Evolutionary conservation across 2,797 vertebrate genomes (phyloP).

Genomic region (Sternarchorhynchus goeldii): DNA sequence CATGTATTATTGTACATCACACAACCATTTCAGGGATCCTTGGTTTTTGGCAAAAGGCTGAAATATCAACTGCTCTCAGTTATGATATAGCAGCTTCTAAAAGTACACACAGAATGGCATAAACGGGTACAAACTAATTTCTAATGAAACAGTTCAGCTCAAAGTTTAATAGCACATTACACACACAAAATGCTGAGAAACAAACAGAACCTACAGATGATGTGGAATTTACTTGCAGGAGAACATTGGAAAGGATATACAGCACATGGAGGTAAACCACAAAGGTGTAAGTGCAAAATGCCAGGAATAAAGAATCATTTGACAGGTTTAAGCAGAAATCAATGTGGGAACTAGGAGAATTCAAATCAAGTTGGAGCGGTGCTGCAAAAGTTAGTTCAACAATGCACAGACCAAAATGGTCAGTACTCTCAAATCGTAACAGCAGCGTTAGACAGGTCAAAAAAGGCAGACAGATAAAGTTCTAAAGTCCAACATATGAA

Average conservation of each 20-base stretch:
- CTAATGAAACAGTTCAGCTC: background rate
- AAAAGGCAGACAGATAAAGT: background rate
- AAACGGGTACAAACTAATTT: background rate
- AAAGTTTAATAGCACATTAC: background rate
- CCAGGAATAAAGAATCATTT: too few relatives aligned
- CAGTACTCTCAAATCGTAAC: background rate
- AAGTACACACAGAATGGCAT: background rate
- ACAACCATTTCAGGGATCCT: background rate
- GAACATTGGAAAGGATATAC: background rate
- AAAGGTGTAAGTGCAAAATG: background rate
- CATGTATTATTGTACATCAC: background rate
- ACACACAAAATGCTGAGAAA: too few relatives aligned
- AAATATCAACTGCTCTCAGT: conserved; percentile 4
- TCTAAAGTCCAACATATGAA: background rate
- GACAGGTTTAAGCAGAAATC: background rate
- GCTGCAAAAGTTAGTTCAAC: background rate
- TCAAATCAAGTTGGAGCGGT: background rate
- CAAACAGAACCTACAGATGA: background rate
- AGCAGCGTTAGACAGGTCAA: background rate
- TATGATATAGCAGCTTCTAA: background rate
- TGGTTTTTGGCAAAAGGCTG: conserved; percentile 1
- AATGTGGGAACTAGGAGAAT: background rate
- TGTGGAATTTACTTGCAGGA: background rate
- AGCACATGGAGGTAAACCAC: background rate
- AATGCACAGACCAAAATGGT: background rate